These are phyloP conservation scores for Naso thynnoides DNA, from an alignment of 2,797 vertebrate species.

Conservation along the genomic window DNA sequence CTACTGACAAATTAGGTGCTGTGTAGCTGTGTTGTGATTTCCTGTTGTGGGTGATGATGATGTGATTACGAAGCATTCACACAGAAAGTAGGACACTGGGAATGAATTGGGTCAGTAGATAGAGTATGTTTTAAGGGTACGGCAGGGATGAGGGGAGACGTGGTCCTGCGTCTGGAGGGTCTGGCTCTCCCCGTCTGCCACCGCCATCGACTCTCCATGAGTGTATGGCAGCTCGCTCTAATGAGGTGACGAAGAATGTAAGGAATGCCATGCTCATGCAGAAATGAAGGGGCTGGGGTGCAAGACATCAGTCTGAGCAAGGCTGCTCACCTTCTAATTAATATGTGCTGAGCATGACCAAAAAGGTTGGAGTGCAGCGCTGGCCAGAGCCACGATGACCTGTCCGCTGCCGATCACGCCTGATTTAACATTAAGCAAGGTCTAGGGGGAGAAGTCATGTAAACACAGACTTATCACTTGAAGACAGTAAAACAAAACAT, in stretches of 20 bases:
- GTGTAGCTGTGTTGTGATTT: conserved; percentile 58
- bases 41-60: conserved; percentile 61
- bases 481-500: conserved; percentile 65
- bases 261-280: conserved; percentile 83
- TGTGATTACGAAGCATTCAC: conserved; percentile 70
- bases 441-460: conserved; percentile 45
- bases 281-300: conserved; percentile 80
- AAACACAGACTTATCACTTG: conserved; percentile 65
- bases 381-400: conserved; percentile 45
- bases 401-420: conserved; percentile 43
- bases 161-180: conserved; percentile 56
- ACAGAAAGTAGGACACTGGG: conserved; percentile 69
- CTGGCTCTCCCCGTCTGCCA: conserved; percentile 54
- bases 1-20: conserved; percentile 60
- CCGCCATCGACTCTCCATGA: conserved; percentile 63
- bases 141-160: conserved; percentile 18
- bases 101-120: conserved; percentile 64
- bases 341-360: conserved; percentile 70
- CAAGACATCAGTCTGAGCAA: conserved; percentile 66
- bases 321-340: conserved; percentile 80
- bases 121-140: conserved; percentile 43
- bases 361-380: conserved; percentile 42
- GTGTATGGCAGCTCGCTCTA: conserved; percentile 78
- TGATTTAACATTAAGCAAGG: conserved; percentile 48
- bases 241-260: conserved; percentile 86